These are phyloP conservation scores for Eumacrocentrus americanus DNA, from an alignment of 2,888 invertebrate species.

Conservation along the genomic window DNA sequence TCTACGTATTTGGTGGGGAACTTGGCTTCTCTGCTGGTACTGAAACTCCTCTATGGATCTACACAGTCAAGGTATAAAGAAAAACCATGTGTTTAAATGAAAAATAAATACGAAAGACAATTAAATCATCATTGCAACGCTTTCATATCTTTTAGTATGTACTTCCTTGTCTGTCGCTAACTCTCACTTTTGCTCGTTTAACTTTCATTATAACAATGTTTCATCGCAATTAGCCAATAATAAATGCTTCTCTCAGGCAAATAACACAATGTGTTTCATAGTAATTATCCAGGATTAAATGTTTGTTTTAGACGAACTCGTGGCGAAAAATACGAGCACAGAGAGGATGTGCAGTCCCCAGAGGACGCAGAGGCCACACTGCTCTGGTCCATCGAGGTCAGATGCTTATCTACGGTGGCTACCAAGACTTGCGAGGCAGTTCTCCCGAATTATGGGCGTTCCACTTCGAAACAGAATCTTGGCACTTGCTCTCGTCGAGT, in stretches of 20 bases:
- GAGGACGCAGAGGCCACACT: constrained; percentile 82
- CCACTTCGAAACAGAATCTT: constrained; percentile 83
- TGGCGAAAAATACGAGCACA: constrained; percentile 70
- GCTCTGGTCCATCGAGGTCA: constrained; percentile 78
- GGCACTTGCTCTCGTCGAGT: constrained; percentile 68
- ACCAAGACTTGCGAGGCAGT: constrained; percentile 83
- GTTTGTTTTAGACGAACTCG: constrained; percentile 62
- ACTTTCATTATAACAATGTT: neutral
- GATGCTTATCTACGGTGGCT: constrained; percentile 87
- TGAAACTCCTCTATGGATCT: constrained; percentile 86
- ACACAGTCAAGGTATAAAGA: constrained; percentile 71
- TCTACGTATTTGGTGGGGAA: constrained; percentile 89
- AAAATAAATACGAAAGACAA: neutral
- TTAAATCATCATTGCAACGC: neutral
- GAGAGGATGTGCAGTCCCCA: constrained; percentile 69
- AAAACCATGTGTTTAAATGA: neutral
- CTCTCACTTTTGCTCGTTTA: neutral
- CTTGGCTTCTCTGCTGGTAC: constrained; percentile 77
- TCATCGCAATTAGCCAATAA: neutral
- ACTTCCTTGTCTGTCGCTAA: neutral
- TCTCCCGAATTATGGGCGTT: constrained; percentile 87
- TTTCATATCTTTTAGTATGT: neutral
- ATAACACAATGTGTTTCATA: neutral
- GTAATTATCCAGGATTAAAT: neutral
- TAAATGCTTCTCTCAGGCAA: constrained; percentile 2